Evolutionary conservation across 2,113 vertebrate species (phyloP).

Genomic region (Emydura subglobosa): DNA sequence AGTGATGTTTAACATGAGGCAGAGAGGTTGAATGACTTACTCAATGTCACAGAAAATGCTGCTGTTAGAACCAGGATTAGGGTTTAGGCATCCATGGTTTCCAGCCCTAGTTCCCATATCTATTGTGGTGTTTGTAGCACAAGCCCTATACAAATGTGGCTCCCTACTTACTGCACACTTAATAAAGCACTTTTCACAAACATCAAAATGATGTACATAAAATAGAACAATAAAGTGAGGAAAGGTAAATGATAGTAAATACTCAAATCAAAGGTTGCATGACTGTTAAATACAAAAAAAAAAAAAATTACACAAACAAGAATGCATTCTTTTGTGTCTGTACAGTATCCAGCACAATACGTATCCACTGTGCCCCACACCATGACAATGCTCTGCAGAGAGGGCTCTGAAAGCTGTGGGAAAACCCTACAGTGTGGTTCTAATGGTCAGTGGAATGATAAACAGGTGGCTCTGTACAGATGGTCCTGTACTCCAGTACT

Average conservation of each 20-base stretch:
- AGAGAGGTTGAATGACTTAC: background rate
- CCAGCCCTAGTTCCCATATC: background rate
- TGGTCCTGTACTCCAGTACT: background rate
- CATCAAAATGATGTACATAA: background rate
- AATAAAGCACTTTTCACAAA: background rate
- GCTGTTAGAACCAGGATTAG: background rate
- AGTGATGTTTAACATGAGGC: background rate
- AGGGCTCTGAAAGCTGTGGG: background rate
- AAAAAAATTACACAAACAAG: background rate
- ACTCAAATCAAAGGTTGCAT: background rate
- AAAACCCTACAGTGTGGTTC: background rate
- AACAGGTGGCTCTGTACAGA: background rate
- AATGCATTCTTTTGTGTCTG: background rate
- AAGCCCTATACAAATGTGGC: background rate
- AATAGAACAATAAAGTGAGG: background rate
- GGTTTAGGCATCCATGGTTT: background rate
- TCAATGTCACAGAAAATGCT: background rate
- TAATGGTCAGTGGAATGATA: background rate
- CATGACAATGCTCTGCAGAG: background rate
- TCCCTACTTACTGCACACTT: background rate
- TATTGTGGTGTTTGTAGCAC: background rate
- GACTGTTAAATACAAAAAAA: background rate
- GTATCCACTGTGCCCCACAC: background rate
- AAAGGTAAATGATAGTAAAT: background rate
- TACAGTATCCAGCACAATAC: background rate